phyloP scores from a whole-genome alignment of 2,888 invertebrate genomes.

The Melipona bicolor region DNA sequence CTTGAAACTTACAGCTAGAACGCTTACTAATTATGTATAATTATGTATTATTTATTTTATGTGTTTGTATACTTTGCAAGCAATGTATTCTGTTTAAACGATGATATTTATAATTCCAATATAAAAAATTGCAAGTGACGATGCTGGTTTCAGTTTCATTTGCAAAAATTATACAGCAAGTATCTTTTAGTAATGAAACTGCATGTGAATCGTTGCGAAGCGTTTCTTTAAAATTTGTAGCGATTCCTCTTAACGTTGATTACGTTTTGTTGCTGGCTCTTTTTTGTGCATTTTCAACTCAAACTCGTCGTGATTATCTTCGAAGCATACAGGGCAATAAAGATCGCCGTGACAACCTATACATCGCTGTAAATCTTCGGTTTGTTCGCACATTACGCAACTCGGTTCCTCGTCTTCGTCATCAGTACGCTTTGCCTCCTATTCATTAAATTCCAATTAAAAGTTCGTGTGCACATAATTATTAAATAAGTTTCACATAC shows the following conservation, averaged over 20 bases:
- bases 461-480: background rate
- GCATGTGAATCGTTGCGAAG: background rate
- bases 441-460: background rate
- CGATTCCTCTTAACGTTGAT: background rate
- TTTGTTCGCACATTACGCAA: constrained; percentile 94
- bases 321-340: constrained; percentile 91
- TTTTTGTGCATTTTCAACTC: constrained; percentile 82
- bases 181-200: background rate
- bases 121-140: constrained; percentile 6
- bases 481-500: constrained; percentile 47
- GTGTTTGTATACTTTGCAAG: background rate
- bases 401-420: constrained; percentile 88
- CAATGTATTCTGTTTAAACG: constrained; percentile 14
- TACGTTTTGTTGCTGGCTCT: constrained; percentile 49
- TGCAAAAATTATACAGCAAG: background rate
- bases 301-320: constrained; percentile 89
- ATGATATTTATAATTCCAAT: background rate
- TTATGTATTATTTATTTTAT: constrained; percentile 11
- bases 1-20: constrained; percentile 17
- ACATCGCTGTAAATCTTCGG: constrained; percentile 90
- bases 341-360: constrained; percentile 92
- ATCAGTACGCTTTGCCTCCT: constrained; percentile 46
- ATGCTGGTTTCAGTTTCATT: background rate
- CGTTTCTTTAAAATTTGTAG: background rate
- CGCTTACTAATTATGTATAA: background rate